Base-by-base conservation (phyloP, 1,140 invertebrate genomes). In the Macrobrachium nipponense region DNA sequence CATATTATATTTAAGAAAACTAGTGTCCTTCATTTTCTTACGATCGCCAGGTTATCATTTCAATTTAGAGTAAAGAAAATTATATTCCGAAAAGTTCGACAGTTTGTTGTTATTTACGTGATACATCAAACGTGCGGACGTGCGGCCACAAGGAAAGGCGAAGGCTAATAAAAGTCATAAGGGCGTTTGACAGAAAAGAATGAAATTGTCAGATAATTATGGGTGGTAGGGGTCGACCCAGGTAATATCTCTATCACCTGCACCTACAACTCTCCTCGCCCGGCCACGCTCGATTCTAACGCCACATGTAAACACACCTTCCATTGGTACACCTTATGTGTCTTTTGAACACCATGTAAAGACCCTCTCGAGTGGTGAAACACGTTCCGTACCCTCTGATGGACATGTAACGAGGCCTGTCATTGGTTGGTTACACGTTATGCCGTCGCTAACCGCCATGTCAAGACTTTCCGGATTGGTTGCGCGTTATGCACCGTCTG, bases 381-480 rank as follows among this genome's bases (percentile, higher is more conserved):
- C 73, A 51, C 73, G 73, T 76, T n/a, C 51, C 23, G 18, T 36
- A n/a, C 73, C 73, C 10, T 23, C 73, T 58, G 59, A 20, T 58
- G 44, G 44, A 44, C 18, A 58, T 76, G 73, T 58, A 76, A 76
- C 73, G 44, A 76, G 73, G 44, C 36, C 43, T 23, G 20, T 20
- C 73, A 76, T 76, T 76, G 73, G 73, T n/a, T 76, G 23, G 73
- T n/a, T 76, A 59, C 73, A 58, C 18, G 8, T 76, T 76, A 76
- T 76, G 73, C 44, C 51, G n/a, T 14, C 23, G 17, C 17, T 76
- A 58, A 76, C 36, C 59, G n/a, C 73, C 44, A 76, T 76, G 73
- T 76, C 36, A 76, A 58, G 73, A 76, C 73, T 76, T 58, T 20
- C 59, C 73, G 44, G 44, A 76, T 76, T 76, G 73, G 73, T 76